Evolutionary conservation across 2,888 invertebrate species (phyloP).

Genomic region (Lycocerus yunnanus): DNA sequence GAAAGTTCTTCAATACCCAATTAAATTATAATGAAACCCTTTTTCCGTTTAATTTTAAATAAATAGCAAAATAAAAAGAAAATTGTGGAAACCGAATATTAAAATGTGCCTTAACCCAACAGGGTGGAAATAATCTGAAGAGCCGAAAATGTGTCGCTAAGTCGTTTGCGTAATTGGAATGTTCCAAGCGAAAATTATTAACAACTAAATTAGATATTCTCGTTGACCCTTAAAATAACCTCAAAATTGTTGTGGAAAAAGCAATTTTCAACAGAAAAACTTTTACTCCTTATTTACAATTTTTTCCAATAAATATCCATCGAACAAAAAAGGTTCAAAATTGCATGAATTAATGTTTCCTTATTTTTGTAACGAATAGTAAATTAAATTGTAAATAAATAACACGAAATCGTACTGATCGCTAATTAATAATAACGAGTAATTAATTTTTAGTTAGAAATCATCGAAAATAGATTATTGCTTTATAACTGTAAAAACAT

Average conservation of each 20-base stretch:
- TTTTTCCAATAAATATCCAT: not conserved
- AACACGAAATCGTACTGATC: not conserved
- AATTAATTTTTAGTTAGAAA: not conserved
- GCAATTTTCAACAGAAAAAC: not conserved
- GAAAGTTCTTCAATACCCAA: too few relatives aligned
- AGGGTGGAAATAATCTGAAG: slow-evolving; percentile 34
- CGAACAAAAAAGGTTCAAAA: not conserved
- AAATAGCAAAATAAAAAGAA: slow-evolving; percentile 14
- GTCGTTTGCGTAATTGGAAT: slow-evolving; percentile 43
- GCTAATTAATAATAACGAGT: not conserved
- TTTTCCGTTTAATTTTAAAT: not conserved
- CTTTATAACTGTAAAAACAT: not conserved
- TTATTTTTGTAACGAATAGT: not conserved
- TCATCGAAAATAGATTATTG: not conserved
- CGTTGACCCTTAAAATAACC: not conserved
- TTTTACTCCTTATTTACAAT: not conserved
- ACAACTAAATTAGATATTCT: slow-evolving; percentile 36
- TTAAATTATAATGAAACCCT: not conserved
- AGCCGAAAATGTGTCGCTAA: slow-evolving; percentile 41
- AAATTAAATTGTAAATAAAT: not conserved
- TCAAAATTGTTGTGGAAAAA: not conserved
- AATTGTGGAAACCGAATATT: slow-evolving; percentile 27
- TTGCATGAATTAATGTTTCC: not conserved
- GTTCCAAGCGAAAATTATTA: slow-evolving; percentile 40
- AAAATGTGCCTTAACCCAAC: slow-evolving; percentile 30